Percentiles rank a stretch among this genome's conserved stretches.
These are phyloP conservation scores for Troglohyphantes excavatus DNA, from an alignment of 2,888 invertebrate species.

Conservation along the genomic window DNA sequence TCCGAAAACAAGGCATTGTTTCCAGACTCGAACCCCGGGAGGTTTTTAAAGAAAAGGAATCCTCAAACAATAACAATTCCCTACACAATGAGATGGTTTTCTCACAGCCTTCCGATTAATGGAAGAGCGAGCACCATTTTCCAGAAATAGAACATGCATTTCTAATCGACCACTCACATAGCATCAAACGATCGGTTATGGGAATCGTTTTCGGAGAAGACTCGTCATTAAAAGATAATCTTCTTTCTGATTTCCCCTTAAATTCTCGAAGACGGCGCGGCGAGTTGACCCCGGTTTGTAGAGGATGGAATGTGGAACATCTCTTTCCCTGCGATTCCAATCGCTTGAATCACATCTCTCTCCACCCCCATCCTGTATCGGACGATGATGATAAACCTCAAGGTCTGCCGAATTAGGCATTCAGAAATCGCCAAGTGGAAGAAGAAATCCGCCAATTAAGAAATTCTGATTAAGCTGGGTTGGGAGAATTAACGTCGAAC, in stretches of 20 bases:
- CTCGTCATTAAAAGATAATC: neutral
- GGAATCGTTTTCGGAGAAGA: neutral
- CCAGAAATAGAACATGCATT: neutral
- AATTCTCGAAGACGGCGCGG: neutral
- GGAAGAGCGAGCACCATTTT: neutral
- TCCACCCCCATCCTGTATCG: neutral
- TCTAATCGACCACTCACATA: neutral
- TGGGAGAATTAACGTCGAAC: no score
- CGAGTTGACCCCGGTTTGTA: neutral
- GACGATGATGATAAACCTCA: neutral
- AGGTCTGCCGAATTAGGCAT: neutral
- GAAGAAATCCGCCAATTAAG: neutral
- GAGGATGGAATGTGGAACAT: conserved; percentile 23
- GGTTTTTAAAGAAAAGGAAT: no score
- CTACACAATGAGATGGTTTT: no score
- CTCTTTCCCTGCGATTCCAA: conserved; percentile 37
- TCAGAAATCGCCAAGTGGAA: neutral
- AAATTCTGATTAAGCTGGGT: no score
- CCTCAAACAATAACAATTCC: no score
- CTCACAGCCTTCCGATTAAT: no score
- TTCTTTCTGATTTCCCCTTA: neutral
- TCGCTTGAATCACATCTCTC: conserved; percentile 26
- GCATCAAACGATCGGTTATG: neutral
- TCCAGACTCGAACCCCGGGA: no score
- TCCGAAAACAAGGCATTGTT: no score